These are phyloP conservation scores for Serripes groenlandicus DNA, from an alignment of 2,888 invertebrate genomes.

Conservation along the genomic window DNA sequence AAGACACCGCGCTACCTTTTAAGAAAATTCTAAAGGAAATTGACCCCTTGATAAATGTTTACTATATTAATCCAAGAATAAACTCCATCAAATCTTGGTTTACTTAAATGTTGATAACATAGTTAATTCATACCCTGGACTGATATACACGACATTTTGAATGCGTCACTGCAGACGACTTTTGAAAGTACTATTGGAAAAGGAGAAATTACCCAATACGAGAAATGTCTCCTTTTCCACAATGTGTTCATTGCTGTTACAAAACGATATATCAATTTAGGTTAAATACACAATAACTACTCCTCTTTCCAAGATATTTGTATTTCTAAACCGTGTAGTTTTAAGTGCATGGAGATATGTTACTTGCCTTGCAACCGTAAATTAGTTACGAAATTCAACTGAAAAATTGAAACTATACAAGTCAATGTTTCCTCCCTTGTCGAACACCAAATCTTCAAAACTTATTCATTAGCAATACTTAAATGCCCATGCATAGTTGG, in stretches of 20 bases:
- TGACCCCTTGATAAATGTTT: slow-evolving; percentile 8
- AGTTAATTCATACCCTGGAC: no score
- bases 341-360: not conserved
- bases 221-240: not conserved
- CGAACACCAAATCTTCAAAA: no score
- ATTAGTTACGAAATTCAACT: not conserved
- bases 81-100: slow-evolving; percentile 2
- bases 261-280: no score
- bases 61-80: slow-evolving; percentile 19
- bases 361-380: not conserved
- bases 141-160: no score
- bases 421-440: no score
- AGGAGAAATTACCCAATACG: not conserved
- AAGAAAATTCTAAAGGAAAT: not conserved
- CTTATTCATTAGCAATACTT: no score
- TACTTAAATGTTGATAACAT: no score
- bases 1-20: slow-evolving; percentile 18
- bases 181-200: not conserved
- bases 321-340: not conserved
- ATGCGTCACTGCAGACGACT: not conserved
- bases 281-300: no score
- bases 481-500: no score
- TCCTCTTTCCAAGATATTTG: not conserved
- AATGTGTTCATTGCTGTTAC: no score
- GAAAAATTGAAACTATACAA: no score